Base-by-base conservation (phyloP, 64 coral and sea anemone species). In the Montipora capricornis region DNA sequence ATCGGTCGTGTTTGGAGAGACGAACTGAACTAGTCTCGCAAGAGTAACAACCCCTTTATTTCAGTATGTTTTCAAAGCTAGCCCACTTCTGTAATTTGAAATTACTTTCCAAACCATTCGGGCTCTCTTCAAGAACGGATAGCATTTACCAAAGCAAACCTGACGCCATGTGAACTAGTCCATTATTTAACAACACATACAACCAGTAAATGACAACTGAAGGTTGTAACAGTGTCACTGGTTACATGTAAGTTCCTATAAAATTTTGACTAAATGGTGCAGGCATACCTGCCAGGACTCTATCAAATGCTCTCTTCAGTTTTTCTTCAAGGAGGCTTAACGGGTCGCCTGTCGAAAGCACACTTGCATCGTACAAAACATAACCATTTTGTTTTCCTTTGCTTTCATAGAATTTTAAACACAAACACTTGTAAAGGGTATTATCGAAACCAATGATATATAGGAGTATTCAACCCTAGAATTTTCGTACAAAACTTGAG, bases 111-210 rank as follows among this genome's bases (percentile, higher is more conserved):
- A 19, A 20, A 12, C 0, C 19, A 4, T 49, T 20, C 24, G 59
- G 37, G 37, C 37, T 49, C 3, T 14, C 37, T 67, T 26, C 24
- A 10, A n/a, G 47, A 19, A 48, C 24, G 7, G 79, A 57, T 81
- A 26, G 11, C 8, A 24, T 2, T 58, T 81, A 59, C 79, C 9
- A 71, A 86, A 73, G 46, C 66, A 70, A 86, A 73, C 66, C 53
- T 2, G 37, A 37, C 37, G 11, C 53, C 44, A 22, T 49, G 46
- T 73, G 50, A 51, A 68, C 3, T 86, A 49, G 8, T 20, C 11
- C 11, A 50, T 45, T 71, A 50, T 71, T 49, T 49, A 86, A 73
- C 66, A 71, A 71, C 62, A 71, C 82, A 86, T 26, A 50, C 82
- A 49, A 84, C 58, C 60, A 47, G 26, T 26, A 46, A 84, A 67